Evolutionary conservation across 2,888 invertebrate species (phyloP).

Genomic region (Aporophyla nigra): DNA sequence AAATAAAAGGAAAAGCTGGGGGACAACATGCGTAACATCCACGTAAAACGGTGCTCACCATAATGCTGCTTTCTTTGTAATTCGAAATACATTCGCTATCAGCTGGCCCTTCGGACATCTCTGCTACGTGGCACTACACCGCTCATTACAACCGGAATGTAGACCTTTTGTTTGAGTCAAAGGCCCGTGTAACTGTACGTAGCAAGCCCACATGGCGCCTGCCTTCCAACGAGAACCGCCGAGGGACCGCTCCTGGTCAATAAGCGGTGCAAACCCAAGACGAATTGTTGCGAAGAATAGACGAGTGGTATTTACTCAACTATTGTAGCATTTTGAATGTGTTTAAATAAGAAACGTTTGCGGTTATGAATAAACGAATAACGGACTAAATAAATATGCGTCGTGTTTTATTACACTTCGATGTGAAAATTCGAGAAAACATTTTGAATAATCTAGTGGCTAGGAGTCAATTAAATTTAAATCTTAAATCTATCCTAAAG

Average conservation of each 20-base stretch:
- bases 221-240: not conserved
- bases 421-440: not conserved
- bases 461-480: too few relatives aligned
- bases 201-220: slow-evolving; percentile 18
- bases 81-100: not conserved
- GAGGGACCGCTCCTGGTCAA: slow-evolving; percentile 1
- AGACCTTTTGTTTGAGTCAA: slow-evolving; percentile 50
- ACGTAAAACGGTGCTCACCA: too few relatives aligned
- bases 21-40: too few relatives aligned
- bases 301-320: slow-evolving; percentile 3
- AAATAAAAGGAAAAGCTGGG: too few relatives aligned
- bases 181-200: slow-evolving; percentile 20
- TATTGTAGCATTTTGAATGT: slow-evolving; percentile 24
- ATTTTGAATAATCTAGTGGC: not conserved
- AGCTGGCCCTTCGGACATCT: slow-evolving; percentile 10
- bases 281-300: slow-evolving; percentile 37
- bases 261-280: not conserved
- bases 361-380: slow-evolving; percentile 19
- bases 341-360: slow-evolving; percentile 3
- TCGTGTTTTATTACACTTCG: not conserved
- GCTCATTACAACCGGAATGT: slow-evolving; percentile 49
- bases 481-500: too few relatives aligned
- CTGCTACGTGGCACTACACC: not conserved
- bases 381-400: not conserved
- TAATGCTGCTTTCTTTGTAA: too few relatives aligned